Percentiles rank a stretch among this genome's conserved stretches.
These are phyloP conservation scores for Misgurnus anguillicaudatus DNA, from an alignment of 2,113 vertebrate species.

Conservation along the genomic window DNA sequence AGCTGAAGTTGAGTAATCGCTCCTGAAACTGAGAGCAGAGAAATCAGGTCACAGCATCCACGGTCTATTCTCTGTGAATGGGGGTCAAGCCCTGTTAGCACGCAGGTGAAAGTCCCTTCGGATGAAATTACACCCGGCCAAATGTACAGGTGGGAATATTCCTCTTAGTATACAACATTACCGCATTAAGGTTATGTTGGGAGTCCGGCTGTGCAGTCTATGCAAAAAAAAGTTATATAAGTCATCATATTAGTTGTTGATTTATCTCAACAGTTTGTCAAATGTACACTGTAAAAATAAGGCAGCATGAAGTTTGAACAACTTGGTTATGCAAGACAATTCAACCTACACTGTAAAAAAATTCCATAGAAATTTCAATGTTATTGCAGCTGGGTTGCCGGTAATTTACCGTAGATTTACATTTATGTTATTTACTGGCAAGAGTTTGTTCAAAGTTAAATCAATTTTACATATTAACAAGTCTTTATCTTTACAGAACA, in stretches of 20 bases:
- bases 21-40: slow-evolving; percentile 20
- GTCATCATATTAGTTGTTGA: not conserved
- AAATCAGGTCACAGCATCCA: slow-evolving; percentile 26
- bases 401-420: too few species aligned
- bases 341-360: too few species aligned
- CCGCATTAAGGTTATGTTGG: not conserved
- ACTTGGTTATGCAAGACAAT: too few species aligned
- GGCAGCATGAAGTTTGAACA: too few species aligned
- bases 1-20: slow-evolving; percentile 27
- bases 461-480: too few species aligned
- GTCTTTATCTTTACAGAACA: too few species aligned
- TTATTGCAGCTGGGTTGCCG: too few species aligned
- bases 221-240: not conserved
- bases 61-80: not conserved
- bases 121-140: slow-evolving; percentile 27
- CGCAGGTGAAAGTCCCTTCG: slow-evolving; percentile 25
- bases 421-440: too few species aligned
- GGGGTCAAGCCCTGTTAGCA: not conserved
- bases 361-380: too few species aligned
- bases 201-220: not conserved
- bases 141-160: slow-evolving; percentile 11
- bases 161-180: not conserved
- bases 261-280: too few species aligned
- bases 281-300: too few species aligned
- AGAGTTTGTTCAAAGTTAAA: too few species aligned